Evolutionary conservation across 2,888 invertebrate genomes (phyloP).

Genomic region (Leptinotarsa haldemani): DNA sequence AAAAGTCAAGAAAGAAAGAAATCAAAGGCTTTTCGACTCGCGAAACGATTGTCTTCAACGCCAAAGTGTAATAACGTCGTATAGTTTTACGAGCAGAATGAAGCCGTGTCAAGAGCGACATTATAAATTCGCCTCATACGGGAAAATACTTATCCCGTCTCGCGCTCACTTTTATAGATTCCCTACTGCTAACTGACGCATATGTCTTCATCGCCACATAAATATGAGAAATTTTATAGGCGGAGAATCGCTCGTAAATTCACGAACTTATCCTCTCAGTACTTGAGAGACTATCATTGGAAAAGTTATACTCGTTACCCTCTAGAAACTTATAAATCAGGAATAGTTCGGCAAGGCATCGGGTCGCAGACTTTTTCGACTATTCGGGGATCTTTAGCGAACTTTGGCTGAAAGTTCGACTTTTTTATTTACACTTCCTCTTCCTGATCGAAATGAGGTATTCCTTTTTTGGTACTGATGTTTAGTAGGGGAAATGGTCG

Average conservation of each 20-base stretch:
- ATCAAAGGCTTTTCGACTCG: not conserved
- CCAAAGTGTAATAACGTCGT: constrained; percentile 11
- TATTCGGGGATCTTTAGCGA: constrained; percentile 28
- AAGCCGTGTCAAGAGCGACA: constrained; percentile 21
- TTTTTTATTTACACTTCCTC: not conserved
- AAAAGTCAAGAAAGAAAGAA: not conserved
- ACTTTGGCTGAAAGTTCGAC: not conserved
- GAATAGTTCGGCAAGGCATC: constrained; percentile 40
- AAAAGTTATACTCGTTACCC: constrained; percentile 45
- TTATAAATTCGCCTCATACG: constrained; percentile 39
- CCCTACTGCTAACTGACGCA: constrained; percentile 27
- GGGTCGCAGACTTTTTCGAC: constrained; percentile 26
- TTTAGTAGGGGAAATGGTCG: not conserved
- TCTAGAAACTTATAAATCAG: constrained; percentile 48
- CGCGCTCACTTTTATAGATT: constrained; percentile 37
- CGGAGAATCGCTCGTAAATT: constrained; percentile 24
- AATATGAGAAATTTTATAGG: constrained; percentile 32
- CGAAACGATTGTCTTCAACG: constrained; percentile 5
- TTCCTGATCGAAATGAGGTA: not conserved
- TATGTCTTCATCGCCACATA: constrained; percentile 42
- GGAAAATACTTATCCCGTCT: constrained; percentile 34
- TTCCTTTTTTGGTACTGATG: not conserved
- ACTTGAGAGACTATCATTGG: constrained; percentile 46
- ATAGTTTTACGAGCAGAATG: not conserved
- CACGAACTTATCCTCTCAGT: constrained; percentile 40